Percentiles rank a stretch among this genome's conserved stretches.
Conservation (phyloP, 2,113 vertebrate genomes). For the Leptocoma aspasia region DNA sequence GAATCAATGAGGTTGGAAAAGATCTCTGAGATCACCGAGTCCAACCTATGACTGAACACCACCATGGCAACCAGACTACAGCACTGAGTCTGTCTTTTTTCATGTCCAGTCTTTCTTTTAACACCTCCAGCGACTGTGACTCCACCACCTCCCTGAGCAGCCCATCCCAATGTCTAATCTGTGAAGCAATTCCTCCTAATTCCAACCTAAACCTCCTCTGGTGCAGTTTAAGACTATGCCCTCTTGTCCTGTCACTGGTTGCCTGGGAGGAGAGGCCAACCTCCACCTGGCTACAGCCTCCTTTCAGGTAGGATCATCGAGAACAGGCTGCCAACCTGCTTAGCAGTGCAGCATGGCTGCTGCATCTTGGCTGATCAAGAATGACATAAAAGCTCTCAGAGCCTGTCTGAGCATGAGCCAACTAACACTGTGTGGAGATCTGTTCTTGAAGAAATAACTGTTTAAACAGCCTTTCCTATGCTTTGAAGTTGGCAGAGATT, state of each 20-base stretch:
- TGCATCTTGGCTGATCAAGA: neutral
- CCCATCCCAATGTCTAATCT: neutral
- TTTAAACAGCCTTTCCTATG: neutral
- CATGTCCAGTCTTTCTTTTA: neutral
- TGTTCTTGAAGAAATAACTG: neutral
- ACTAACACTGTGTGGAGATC: neutral
- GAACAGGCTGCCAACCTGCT: neutral
- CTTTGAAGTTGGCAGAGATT: neutral
- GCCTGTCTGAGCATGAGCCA: neutral
- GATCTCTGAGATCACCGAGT: neutral
- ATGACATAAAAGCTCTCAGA: neutral
- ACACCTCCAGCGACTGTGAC: rapidly evolving
- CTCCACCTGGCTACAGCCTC: neutral
- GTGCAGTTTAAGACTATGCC: neutral
- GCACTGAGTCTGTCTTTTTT: neutral
- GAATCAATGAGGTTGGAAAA: neutral
- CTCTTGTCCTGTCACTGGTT: neutral
- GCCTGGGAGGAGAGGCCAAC: neutral
- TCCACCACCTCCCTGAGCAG: neutral
- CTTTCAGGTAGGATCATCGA: neutral
- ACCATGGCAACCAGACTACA: neutral
- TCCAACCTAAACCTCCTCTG: neutral
- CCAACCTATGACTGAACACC: neutral
- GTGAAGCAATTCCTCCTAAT: neutral
- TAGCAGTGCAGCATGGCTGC: neutral